These are phyloP conservation scores for Athripsodes cinereus DNA, from an alignment of 2,888 invertebrate species.

Conservation along the genomic window DNA sequence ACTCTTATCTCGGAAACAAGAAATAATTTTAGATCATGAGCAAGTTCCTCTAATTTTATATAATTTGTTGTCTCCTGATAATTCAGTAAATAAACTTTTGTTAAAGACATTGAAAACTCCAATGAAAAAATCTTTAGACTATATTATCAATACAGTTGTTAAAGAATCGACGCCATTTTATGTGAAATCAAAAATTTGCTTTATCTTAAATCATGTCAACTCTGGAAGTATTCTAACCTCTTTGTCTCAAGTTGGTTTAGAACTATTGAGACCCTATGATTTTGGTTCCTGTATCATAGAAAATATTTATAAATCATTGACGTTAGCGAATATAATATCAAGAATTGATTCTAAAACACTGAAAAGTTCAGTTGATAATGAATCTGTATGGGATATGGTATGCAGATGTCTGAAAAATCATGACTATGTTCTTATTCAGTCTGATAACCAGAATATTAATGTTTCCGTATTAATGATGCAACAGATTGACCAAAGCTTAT, in stretches of 20 bases:
- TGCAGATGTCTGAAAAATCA: constrained; percentile 49
- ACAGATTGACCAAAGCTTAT: constrained; percentile 52
- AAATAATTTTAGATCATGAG: constrained; percentile 59
- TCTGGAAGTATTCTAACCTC: constrained; percentile 41
- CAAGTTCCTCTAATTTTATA: constrained; percentile 60
- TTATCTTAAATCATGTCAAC: constrained; percentile 43
- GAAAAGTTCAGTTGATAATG: constrained; percentile 39
- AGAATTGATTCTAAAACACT: constrained; percentile 50
- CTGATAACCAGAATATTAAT: constrained; percentile 38
- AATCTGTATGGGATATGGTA: constrained; percentile 54
- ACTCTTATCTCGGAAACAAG: constrained; percentile 47
- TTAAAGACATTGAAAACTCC: constrained; percentile 39
- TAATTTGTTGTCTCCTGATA: constrained; percentile 53
- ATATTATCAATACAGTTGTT: constrained; percentile 34
- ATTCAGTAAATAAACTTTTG: constrained; percentile 41
- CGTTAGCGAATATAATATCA: constrained; percentile 49
- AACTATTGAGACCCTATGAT: constrained; percentile 33
- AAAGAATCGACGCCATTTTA: constrained; percentile 41
- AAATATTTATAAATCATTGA: constrained; percentile 47
- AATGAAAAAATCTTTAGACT: constrained; percentile 34
- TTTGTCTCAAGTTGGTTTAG: constrained; percentile 34
- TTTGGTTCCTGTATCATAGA: constrained; percentile 36
- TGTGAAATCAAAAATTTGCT: constrained; percentile 44
- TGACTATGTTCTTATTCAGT: constrained; percentile 36
- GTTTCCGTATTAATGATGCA: constrained; percentile 50